Evolutionary conservation across 2,888 invertebrate genomes (phyloP).

Genomic region (Schizaphis graminum): DNA sequence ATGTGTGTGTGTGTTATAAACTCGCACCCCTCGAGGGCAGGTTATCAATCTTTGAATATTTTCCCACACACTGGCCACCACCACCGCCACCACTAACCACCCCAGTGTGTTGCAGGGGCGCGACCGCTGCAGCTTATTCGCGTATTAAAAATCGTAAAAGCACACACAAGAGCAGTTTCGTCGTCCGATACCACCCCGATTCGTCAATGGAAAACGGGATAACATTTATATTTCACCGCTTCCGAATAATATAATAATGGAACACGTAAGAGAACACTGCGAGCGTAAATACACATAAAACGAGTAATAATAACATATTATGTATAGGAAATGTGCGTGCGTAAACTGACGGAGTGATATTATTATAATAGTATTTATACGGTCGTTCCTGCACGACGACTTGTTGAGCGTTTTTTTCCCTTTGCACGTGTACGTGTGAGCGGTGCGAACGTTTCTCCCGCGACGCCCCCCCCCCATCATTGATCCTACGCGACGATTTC

Average conservation of each 20-base stretch:
- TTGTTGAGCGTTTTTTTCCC: slow-evolving; percentile 8
- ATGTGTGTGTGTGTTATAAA: slow-evolving; percentile 7
- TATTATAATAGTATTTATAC: background rate
- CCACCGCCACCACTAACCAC: background rate
- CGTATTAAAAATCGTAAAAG: slow-evolving; percentile 20
- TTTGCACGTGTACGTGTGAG: background rate
- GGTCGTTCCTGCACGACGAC: background rate
- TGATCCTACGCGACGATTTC: background rate
- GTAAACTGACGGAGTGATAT: background rate
- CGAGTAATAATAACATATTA: background rate
- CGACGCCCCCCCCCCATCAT: no score
- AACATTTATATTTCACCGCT: background rate
- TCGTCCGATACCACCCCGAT: background rate
- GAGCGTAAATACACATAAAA: slow-evolving; percentile 8
- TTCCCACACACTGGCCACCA: slow-evolving; percentile 52
- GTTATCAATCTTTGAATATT: slow-evolving; percentile 41
- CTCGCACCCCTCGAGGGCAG: slow-evolving; percentile 52
- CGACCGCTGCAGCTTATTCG: background rate
- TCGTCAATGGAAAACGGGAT: background rate
- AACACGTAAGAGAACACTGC: background rate
- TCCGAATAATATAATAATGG: background rate
- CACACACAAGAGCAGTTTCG: background rate
- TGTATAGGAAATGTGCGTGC: background rate
- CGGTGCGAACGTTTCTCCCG: background rate
- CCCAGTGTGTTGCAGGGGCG: slow-evolving; percentile 21